Conservation (phyloP, 2,888 invertebrate genomes). For the Oxyscelio sp. region DNA sequence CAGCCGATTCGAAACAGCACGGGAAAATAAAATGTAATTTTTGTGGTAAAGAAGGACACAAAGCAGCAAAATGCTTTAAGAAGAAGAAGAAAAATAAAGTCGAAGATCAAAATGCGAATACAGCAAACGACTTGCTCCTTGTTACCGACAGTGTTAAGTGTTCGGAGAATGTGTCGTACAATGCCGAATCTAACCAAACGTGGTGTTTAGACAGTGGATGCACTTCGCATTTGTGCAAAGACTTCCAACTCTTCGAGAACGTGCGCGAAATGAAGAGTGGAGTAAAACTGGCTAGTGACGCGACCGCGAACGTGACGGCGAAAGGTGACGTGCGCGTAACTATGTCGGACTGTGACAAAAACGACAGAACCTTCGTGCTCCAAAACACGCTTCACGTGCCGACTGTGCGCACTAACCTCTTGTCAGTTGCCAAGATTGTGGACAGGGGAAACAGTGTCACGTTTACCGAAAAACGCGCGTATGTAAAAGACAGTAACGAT, state of each 20-base stretch:
- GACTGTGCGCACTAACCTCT: neutral
- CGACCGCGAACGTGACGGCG: conserved; percentile 12
- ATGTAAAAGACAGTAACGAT: neutral
- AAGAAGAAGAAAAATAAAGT: too few species aligned
- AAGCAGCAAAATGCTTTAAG: neutral
- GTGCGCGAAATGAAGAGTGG: neutral
- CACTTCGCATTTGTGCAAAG: neutral
- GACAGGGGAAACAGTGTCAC: neutral
- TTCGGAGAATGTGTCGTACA: neutral
- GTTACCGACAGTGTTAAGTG: neutral
- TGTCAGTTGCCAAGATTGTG: neutral
- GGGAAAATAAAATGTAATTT: neutral
- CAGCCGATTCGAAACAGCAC: neutral
- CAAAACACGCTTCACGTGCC: neutral
- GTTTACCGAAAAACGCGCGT: neutral
- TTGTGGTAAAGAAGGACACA: conserved; percentile 6
- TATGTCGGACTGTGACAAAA: neutral
- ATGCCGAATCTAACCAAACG: too few species aligned
- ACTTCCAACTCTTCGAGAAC: neutral
- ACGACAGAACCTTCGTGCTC: too few species aligned
- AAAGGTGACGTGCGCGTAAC: conserved; percentile 16
- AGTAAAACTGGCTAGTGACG: conserved; percentile 35
- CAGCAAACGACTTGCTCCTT: neutral
- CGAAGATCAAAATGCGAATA: neutral
- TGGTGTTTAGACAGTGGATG: neutral